Conservation (phyloP, 2,888 invertebrate genomes). For the Julus scanicus region DNA sequence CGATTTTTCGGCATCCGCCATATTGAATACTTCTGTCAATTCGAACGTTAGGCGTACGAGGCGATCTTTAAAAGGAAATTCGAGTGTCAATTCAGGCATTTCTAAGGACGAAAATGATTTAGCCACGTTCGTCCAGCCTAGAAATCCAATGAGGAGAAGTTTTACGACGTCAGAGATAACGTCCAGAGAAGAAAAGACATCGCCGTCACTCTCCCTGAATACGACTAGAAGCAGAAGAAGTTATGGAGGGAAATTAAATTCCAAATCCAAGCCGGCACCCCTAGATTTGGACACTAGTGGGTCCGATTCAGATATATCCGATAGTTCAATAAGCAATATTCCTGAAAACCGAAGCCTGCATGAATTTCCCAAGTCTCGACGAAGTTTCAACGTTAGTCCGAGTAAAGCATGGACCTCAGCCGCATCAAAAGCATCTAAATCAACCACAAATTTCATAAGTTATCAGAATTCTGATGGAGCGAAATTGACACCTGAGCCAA, state of each 20-base stretch:
- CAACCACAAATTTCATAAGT: background rate
- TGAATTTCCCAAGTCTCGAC: constrained; percentile 52
- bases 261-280: background rate
- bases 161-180: constrained; percentile 4
- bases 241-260: background rate
- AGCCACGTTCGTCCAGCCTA: constrained; percentile 28
- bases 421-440: background rate
- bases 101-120: constrained; percentile 44
- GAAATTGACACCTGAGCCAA: constrained; percentile 1
- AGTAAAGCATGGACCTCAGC: background rate
- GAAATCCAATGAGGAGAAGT: constrained; percentile 41
- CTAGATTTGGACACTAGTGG: background rate
- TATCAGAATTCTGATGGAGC: background rate
- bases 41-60: background rate
- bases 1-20: constrained; percentile 6
- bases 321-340: constrained; percentile 54
- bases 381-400: constrained; percentile 43
- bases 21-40: background rate
- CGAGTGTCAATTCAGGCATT: background rate
- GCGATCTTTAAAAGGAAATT: constrained; percentile 35
- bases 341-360: constrained; percentile 52
- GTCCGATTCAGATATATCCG: constrained; percentile 52
- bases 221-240: background rate
- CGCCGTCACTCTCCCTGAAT: background rate
- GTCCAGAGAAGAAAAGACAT: background rate